Conservation (phyloP, 2,888 invertebrate genomes). For the Pyrocoelia pectoralis region DNA sequence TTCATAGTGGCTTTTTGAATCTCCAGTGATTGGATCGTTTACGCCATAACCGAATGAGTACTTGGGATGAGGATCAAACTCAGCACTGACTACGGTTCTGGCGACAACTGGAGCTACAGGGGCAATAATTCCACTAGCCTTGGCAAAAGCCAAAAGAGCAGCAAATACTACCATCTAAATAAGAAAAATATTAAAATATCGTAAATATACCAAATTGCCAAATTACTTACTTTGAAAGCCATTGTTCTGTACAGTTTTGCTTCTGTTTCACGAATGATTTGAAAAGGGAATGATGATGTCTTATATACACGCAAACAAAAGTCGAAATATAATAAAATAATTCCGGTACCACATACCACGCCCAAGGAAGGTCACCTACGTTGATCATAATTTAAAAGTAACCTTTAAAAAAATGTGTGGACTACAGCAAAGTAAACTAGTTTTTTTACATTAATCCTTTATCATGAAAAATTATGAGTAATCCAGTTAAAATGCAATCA, state of each 20-base stretch:
- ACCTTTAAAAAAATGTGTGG: slow-evolving; percentile 53
- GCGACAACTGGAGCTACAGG: slow-evolving; percentile 35
- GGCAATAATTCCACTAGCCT: slow-evolving; percentile 37
- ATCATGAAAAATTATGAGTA: too few relatives aligned
- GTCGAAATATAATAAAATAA: not conserved
- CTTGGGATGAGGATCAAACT: slow-evolving; percentile 58
- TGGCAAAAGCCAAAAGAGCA: slow-evolving; percentile 22
- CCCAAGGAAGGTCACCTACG: slow-evolving; percentile 40
- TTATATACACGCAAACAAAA: slow-evolving; percentile 36
- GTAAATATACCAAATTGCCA: not conserved
- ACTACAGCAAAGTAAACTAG: slow-evolving; percentile 25
- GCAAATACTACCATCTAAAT: not conserved
- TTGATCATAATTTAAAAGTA: slow-evolving; percentile 27
- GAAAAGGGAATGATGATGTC: slow-evolving; percentile 23
- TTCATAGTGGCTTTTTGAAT: slow-evolving; percentile 64
- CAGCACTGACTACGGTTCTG: slow-evolving; percentile 42
- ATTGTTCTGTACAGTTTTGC: slow-evolving; percentile 27
- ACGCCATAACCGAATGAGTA: slow-evolving; percentile 62
- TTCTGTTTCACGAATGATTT: slow-evolving; percentile 36
- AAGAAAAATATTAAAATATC: not conserved
- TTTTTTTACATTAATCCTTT: not conserved
- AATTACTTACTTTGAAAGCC: slow-evolving; percentile 37
- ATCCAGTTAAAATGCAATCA: too few relatives aligned
- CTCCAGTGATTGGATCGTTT: slow-evolving; percentile 63
- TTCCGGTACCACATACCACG: slow-evolving; percentile 30